These are phyloP conservation scores for Pomatorhinus ruficollis DNA, from an alignment of 2,113 vertebrate genomes.

Conservation along the genomic window DNA sequence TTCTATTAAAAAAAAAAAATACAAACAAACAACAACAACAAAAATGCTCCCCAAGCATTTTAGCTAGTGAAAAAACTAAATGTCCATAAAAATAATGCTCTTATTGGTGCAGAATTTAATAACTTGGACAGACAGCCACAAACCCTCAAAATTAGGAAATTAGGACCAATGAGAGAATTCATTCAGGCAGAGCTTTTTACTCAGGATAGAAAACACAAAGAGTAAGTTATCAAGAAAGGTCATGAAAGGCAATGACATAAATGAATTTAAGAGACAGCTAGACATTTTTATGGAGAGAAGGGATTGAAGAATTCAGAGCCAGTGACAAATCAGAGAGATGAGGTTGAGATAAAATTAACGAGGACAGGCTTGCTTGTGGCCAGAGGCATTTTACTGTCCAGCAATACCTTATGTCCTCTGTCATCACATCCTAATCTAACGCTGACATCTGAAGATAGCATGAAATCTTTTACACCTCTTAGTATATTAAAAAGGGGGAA, in stretches of 20 bases:
- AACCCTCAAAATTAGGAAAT: neutral
- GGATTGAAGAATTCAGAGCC: conserved; percentile 49
- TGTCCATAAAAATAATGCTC: neutral
- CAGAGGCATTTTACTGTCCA: conserved; percentile 63
- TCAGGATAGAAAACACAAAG: conserved; percentile 27
- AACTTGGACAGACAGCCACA: neutral
- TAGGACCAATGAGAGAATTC: neutral
- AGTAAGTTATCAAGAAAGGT: conserved; percentile 64
- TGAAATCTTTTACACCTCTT: conserved; percentile 31
- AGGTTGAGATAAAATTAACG: conserved; percentile 71
- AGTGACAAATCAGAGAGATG: conserved; percentile 68
- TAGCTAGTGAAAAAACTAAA: neutral
- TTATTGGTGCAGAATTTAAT: neutral
- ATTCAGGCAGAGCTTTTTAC: neutral
- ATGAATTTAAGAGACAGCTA: conserved; percentile 64
- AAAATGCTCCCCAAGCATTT: neutral
- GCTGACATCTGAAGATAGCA: conserved; percentile 44
- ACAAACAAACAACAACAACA: neutral
- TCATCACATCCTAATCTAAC: conserved; percentile 61
- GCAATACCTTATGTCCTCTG: conserved; percentile 57
- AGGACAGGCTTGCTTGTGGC: conserved; percentile 61
- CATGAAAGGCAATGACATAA: conserved; percentile 59
- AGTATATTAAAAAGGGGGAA: conserved; percentile 19
- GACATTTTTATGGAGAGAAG: conserved; percentile 65
- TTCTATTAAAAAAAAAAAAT: neutral